These are phyloP conservation scores for Albula goreensis DNA, from an alignment of 2,113 vertebrate species.

Conservation along the genomic window DNA sequence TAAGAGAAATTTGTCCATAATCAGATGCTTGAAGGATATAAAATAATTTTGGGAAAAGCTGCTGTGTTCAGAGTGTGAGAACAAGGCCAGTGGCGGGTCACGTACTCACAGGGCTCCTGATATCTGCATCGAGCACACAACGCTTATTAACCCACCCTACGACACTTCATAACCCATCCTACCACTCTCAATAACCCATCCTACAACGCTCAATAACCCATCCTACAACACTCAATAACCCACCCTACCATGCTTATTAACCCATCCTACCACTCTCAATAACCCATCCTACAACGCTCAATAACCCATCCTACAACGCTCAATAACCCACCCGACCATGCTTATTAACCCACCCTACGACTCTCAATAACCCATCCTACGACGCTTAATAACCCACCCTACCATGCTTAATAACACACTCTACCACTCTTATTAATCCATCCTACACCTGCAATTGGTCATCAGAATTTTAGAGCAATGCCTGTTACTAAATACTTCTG, in stretches of 20 bases:
- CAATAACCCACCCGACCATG: too few relatives aligned
- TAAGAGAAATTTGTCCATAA: background rate
- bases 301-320: too few relatives aligned
- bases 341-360: too few relatives aligned
- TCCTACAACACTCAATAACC: background rate
- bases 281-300: too few relatives aligned
- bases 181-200: background rate
- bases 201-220: background rate
- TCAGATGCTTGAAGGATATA: background rate
- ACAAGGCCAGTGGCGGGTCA: background rate
- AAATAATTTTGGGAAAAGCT: background rate
- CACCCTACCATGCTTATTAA: background rate
- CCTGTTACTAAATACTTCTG: background rate
- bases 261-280: background rate
- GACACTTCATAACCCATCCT: too few relatives aligned
- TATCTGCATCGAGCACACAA: background rate
- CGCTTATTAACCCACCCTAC: background rate
- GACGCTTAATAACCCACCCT: too few relatives aligned
- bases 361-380: too few relatives aligned
- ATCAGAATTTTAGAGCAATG: background rate
- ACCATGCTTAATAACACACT: too few relatives aligned
- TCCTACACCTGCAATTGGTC: background rate
- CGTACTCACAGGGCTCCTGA: background rate
- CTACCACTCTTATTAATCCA: background rate
- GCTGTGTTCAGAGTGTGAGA: background rate